Base-by-base conservation (phyloP, 2,113 vertebrate species). In the Odontophorus gujanensis region DNA sequence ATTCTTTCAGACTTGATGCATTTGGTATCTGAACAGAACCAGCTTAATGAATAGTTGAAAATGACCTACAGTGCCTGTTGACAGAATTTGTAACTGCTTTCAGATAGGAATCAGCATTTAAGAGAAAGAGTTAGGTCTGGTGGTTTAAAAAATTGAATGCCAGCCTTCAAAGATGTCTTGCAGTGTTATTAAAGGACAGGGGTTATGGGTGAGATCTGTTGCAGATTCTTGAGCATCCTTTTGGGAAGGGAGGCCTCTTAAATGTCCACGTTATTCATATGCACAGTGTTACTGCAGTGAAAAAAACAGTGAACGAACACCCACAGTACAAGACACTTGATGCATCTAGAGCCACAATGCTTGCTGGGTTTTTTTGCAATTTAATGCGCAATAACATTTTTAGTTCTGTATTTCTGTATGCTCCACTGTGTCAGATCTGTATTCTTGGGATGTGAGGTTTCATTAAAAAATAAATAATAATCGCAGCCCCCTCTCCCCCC, bases 391-490 rank as follows among this genome's bases (percentile, higher is more conserved):
- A 80, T 75, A 88, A 25, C 95, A 95, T 97, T 95, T 92, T 96
- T 90, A 94, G 85, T 96, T 96, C 77, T 95, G 5, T 95, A 85
- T 97, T 97, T 97, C 77, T 96, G 2, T 96, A 11, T 87, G 34
- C 91, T 97, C 40, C 40, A 61, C 66, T 91, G 81, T 97, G 81
- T 95, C 94, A 90, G 76, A 97, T 97, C 97, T 97, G 95, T 96
- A 97, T 98, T 97, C 98, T 95, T 95, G 90, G 91, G 87, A 96
- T 95, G 94, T 97, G 94, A 96, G 55, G 53, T 97, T 97, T 94
- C 93, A 97, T 98, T 98, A 96, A 98, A 98, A 98, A 97, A 97
- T 97, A 97, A 97, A 96, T 97, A 98, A 98, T 97, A 97, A 98
- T 97, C 45, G 13, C 96, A 97, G 89, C 79, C 91, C 97, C 87